Evolutionary conservation across 2,888 invertebrate species (phyloP).

Genomic region (Macrophya alboannulata): DNA sequence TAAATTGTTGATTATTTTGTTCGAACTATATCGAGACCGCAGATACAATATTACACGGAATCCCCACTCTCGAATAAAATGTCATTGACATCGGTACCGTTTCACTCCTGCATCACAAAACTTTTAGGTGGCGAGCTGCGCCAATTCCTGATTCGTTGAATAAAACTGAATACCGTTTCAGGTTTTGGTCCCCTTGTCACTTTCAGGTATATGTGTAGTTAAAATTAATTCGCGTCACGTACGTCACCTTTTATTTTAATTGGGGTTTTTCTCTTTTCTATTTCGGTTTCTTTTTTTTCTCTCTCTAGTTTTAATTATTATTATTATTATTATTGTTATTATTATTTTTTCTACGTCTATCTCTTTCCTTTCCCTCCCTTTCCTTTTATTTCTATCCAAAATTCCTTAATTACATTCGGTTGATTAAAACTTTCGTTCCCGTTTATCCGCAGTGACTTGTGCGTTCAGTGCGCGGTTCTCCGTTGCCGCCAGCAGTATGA

Average conservation of each 20-base stretch:
- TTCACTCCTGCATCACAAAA: neutral
- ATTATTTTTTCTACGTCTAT: neutral
- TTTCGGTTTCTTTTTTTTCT: neutral
- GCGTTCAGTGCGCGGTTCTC: constrained; percentile 45
- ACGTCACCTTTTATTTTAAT: neutral
- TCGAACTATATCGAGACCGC: neutral
- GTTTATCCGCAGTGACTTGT: constrained; percentile 29
- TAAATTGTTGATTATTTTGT: neutral
- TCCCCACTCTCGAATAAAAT: constrained; percentile 1
- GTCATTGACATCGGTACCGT: constrained; percentile 38
- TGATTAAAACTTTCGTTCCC: neutral
- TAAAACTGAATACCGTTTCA: neutral
- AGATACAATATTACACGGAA: neutral
- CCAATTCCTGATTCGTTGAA: neutral
- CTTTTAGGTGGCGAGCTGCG: neutral
- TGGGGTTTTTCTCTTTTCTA: neutral
- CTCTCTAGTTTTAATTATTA: neutral
- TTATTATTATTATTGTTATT: neutral
- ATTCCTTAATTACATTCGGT: neutral
- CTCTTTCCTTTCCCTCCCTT: no score
- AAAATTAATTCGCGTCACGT: neutral
- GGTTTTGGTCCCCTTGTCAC: constrained; percentile 4
- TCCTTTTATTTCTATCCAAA: neutral
- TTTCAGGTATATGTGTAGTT: neutral
- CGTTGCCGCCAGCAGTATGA: constrained; percentile 51